Base-by-base conservation (phyloP, 2,113 vertebrate species). In the Alosa alosa region DNA sequence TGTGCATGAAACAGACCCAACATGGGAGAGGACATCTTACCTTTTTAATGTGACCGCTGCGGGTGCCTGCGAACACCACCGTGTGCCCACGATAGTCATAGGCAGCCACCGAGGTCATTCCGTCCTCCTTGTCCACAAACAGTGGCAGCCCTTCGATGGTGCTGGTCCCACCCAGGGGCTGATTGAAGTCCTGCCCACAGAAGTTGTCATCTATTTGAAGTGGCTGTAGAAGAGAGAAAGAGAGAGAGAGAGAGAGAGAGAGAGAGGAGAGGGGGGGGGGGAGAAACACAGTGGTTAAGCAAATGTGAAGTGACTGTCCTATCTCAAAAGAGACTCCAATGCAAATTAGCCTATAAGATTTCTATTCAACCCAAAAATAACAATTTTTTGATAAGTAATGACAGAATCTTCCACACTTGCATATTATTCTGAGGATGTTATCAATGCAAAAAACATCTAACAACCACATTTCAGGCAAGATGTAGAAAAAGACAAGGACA, bases 151-250 rank as follows among this genome's bases (percentile, higher is more conserved):
- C 98, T 93, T 99, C 98, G 0, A 99, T 99, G 86, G 97, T 98
- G 93, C 96, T 96, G 0, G 97, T 99, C 64, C 98, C 98, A 0
- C 98, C 98, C 86, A 99, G 94, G 0, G 98, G 98, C 94, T 99
- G 98, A 94, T 99, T 99, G 94, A 99, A 99, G 94, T 99, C 98
- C 93, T 99, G 98, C 22, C 98, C 98, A 0, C 98, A 99, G 94
- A 99, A 99, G 93, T 99, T 95, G 83, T 99, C 98, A 0, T 99
- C 97, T 0, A 99, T 99, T 95, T 99, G 98, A 88, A 99, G 91
- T 0, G 98, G 98, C 98, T 99, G 93, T 6, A 0, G 36, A 55
- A 18, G 87, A 18, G 17, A 36, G 8, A 75, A 2, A 36, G 31
- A 75, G 31, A 75, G 8, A 31, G 10, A 75, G 68, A 75, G 8